These are phyloP conservation scores for Columbina picui DNA, from an alignment of 2,113 vertebrate genomes.

Conservation along the genomic window DNA sequence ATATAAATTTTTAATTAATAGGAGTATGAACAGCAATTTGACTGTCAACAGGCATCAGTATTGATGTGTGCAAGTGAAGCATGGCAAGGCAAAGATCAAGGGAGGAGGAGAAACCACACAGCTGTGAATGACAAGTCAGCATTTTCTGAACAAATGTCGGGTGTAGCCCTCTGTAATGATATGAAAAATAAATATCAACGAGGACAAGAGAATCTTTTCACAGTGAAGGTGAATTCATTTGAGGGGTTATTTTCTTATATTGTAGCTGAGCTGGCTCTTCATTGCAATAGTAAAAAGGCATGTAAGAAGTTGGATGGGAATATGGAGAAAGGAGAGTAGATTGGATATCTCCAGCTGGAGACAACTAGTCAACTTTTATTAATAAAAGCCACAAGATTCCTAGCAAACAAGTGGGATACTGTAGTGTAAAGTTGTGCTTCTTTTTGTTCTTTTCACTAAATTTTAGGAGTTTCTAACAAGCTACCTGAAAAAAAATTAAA, in stretches of 20 bases:
- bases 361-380: slow-evolving; percentile 30
- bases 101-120: background rate
- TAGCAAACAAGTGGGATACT: slow-evolving; percentile 4
- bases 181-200: background rate
- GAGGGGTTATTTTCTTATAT: background rate
- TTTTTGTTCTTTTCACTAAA: slow-evolving; percentile 38
- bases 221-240: slow-evolving; percentile 26
- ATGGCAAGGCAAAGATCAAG: slow-evolving; percentile 31
- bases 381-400: slow-evolving; percentile 4
- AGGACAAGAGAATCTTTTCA: background rate
- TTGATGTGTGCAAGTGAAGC: slow-evolving; percentile 45
- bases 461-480: slow-evolving; percentile 51
- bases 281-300: slow-evolving; percentile 34
- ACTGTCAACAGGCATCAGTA: slow-evolving; percentile 70
- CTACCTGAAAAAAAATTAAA: background rate
- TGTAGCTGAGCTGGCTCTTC: slow-evolving; percentile 42
- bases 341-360: slow-evolving; percentile 16
- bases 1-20: slow-evolving; percentile 75
- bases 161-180: background rate
- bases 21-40: slow-evolving; percentile 58
- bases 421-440: background rate
- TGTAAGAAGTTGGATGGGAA: slow-evolving; percentile 27
- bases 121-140: slow-evolving; percentile 53
- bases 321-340: slow-evolving; percentile 37
- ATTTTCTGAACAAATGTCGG: slow-evolving; percentile 30